Conservation (phyloP, 2,797 vertebrate species). For the Chaenodraco wilsoni region DNA sequence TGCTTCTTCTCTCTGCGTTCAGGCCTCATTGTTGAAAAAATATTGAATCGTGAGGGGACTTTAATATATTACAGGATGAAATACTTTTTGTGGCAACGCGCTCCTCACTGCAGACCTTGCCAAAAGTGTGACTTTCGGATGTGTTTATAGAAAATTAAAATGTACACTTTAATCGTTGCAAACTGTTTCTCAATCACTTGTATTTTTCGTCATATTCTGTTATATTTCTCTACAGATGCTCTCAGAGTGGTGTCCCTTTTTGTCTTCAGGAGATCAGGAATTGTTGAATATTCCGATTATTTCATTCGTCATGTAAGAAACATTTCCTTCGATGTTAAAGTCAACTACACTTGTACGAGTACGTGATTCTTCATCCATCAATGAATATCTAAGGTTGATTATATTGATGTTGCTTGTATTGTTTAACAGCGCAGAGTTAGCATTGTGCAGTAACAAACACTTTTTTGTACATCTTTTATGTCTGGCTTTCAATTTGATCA, state of each 20-base stretch:
- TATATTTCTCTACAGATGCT: background rate
- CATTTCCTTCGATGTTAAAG: background rate
- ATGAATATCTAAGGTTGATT: no score
- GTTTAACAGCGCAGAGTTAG: no score
- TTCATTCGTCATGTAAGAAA: background rate
- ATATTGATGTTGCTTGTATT: no score
- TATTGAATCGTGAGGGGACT: background rate
- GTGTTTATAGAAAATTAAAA: background rate
- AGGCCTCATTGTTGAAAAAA: background rate
- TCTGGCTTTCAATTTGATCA: no score
- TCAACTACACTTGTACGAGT: background rate
- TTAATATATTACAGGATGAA: background rate
- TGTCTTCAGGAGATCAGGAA: background rate
- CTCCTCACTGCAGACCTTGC: constrained; percentile 3
- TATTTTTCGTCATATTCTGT: background rate
- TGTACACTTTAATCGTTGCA: background rate
- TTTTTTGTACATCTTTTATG: no score
- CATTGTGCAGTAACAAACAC: no score
- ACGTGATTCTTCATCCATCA: background rate
- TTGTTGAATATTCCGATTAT: background rate
- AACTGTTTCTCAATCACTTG: background rate
- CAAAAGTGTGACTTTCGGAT: constrained; percentile 7
- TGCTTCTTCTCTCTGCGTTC: constrained; percentile 2
- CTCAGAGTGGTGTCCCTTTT: constrained; percentile 1
- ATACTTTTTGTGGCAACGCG: background rate